A percentile compares a stretch with the other conserved stretches of the same genome.
These are phyloP conservation scores for Corythucha ciliata DNA, from an alignment of 2,888 invertebrate species.

Conservation along the genomic window DNA sequence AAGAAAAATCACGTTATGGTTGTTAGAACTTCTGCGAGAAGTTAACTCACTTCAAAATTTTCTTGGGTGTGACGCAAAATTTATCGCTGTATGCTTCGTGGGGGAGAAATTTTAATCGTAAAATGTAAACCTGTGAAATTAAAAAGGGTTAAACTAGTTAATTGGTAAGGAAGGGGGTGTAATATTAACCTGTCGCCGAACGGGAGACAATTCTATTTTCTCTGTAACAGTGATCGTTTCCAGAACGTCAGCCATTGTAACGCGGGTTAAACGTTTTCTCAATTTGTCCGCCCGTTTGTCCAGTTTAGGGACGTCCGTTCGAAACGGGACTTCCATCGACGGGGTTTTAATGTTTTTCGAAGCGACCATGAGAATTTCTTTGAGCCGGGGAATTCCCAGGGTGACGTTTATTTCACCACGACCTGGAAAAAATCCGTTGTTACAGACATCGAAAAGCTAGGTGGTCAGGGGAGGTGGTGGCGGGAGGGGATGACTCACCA, in stretches of 20 bases:
- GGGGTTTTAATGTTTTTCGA: conserved; percentile 91
- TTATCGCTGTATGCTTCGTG: conserved; percentile 51
- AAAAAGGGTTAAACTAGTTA: conserved; percentile 5
- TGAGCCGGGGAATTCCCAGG: conserved; percentile 92
- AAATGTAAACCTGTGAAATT: conserved; percentile 48
- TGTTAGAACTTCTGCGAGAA: too few species aligned
- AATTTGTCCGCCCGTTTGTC: conserved; percentile 56
- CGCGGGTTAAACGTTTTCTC: conserved; percentile 62
- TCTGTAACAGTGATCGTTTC: conserved; percentile 57
- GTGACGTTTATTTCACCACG: conserved; percentile 97
- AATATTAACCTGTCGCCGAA: conserved; percentile 32
- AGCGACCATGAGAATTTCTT: conserved; percentile 95
- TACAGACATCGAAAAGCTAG: too few species aligned
- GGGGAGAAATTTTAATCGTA: conserved; percentile 67
- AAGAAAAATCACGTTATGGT: too few species aligned
- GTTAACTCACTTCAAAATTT: conserved; percentile 34
- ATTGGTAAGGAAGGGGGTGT: not conserved
- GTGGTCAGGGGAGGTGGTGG: not conserved
- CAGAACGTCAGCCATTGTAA: conserved; percentile 69
- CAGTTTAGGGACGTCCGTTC: conserved; percentile 39
- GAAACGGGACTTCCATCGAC: conserved; percentile 87
- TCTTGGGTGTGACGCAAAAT: conserved; percentile 32
- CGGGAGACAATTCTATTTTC: conserved; percentile 48
- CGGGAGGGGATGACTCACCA: conserved; percentile 46
- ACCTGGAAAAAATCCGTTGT: conserved; percentile 11